phyloP scores from a whole-genome alignment of 2,888 invertebrate species.

The Coenonympha glycerion region DNA sequence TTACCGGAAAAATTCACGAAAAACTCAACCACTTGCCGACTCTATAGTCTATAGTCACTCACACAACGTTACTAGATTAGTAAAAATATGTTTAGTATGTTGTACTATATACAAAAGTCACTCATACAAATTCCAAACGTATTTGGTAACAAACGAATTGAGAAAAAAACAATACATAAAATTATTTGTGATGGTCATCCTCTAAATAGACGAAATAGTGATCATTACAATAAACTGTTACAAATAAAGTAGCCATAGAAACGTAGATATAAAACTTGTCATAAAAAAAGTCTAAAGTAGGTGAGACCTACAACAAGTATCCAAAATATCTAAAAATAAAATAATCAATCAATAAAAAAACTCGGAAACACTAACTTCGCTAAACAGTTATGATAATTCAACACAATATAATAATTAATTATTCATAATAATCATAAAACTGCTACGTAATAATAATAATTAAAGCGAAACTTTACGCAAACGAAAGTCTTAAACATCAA shows the following conservation, averaged over 20 bases:
- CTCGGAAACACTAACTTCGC: conserved; percentile 47
- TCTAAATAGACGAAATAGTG: conserved; percentile 13
- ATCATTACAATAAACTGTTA: conserved; percentile 17
- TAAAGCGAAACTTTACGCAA: conserved; percentile 66
- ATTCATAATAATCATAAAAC: conserved; percentile 40
- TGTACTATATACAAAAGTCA: conserved; percentile 64
- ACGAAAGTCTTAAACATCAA: conserved; percentile 46
- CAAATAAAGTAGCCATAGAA: conserved; percentile 15
- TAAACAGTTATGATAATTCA: conserved; percentile 52
- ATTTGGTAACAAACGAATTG: conserved; percentile 55
- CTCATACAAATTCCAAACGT: conserved; percentile 43
- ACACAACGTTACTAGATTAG: conserved; percentile 18
- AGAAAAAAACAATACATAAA: conserved; percentile 26
- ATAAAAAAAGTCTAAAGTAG: conserved; percentile 21
- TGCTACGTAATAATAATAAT: conserved; percentile 61
- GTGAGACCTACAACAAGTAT: conserved; percentile 21
- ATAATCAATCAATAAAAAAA: conserved; percentile 39
- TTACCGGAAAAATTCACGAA: conserved; percentile 45
- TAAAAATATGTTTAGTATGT: conserved; percentile 41
- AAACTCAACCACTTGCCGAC: conserved; percentile 19
- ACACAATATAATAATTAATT: conserved; percentile 42
- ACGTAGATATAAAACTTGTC: conserved; percentile 13
- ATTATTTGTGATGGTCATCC: conserved; percentile 32
- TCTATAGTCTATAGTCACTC: conserved; percentile 1
- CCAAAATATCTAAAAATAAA: conserved; percentile 34